Conservation (phyloP, 2,113 vertebrate species). For the Bambusicola thoracicus region DNA sequence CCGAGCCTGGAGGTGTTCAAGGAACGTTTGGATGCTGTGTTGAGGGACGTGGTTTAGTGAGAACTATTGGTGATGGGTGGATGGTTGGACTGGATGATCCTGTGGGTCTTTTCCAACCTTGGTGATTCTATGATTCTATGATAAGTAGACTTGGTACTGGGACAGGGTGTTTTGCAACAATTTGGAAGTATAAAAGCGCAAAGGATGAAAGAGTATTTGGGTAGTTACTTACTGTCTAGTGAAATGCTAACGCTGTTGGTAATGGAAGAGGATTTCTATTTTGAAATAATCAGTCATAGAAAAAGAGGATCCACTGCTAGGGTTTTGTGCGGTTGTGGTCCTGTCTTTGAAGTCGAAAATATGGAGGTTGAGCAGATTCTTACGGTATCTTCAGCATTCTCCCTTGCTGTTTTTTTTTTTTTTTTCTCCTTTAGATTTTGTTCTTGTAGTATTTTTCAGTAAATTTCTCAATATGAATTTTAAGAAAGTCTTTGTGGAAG, state of each 20-base stretch:
- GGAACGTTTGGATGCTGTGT: too few relatives aligned
- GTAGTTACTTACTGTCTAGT: neutral
- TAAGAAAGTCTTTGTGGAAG: constrained; percentile 28
- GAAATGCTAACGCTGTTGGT: neutral
- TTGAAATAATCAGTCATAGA: neutral
- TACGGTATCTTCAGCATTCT: neutral
- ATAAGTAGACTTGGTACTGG: neutral
- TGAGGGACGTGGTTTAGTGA: too few relatives aligned
- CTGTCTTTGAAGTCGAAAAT: neutral
- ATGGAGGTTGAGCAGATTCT: neutral
- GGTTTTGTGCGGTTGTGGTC: neutral
- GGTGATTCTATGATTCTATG: too few relatives aligned
- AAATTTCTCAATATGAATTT: neutral
- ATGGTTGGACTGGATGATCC: too few relatives aligned
- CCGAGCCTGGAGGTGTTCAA: too few relatives aligned
- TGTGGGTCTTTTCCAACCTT: too few relatives aligned
- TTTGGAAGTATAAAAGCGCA: neutral
- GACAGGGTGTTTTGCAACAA: neutral
- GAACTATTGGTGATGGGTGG: too few relatives aligned
- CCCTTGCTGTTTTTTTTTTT: neutral
- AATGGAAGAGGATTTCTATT: neutral
- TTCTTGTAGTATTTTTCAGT: neutral
- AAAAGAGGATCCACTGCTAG: neutral
- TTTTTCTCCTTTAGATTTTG: neutral
- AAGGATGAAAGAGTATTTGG: neutral